phyloP scores from a whole-genome alignment of 2,797 vertebrate genomes.

The Antrozous pallidus region DNA sequence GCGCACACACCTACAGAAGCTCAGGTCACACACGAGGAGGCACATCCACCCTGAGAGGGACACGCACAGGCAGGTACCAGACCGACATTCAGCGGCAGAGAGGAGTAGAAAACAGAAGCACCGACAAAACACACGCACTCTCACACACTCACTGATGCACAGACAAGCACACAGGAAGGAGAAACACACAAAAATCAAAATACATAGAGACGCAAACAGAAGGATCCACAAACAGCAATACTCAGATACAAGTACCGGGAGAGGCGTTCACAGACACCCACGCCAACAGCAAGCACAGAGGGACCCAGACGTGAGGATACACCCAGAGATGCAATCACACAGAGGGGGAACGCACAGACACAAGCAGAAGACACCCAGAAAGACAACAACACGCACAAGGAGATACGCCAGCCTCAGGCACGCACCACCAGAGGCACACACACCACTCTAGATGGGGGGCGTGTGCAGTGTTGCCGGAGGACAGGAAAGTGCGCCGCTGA shows the following conservation, averaged over 20 bases:
- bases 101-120: neutral
- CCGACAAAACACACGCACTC: neutral
- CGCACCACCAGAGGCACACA: neutral
- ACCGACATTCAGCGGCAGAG: neutral
- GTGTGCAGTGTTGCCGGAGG: neutral
- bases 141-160: neutral
- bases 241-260: neutral
- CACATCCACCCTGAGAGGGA: neutral
- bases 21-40: neutral
- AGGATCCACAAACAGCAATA: neutral
- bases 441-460: constrained; percentile 45
- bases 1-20: neutral
- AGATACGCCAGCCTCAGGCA: neutral
- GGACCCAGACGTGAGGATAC: constrained; percentile 16
- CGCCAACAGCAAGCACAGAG: neutral
- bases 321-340: constrained; percentile 15
- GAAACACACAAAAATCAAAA: neutral
- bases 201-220: neutral
- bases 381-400: neutral
- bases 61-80: constrained; percentile 13
- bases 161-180: neutral
- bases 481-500: constrained; percentile 29
- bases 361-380: neutral
- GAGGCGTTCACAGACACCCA: constrained; percentile 25
- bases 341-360: neutral